Conservation (phyloP, 2,113 vertebrate genomes). For the Myodes glareolus region DNA sequence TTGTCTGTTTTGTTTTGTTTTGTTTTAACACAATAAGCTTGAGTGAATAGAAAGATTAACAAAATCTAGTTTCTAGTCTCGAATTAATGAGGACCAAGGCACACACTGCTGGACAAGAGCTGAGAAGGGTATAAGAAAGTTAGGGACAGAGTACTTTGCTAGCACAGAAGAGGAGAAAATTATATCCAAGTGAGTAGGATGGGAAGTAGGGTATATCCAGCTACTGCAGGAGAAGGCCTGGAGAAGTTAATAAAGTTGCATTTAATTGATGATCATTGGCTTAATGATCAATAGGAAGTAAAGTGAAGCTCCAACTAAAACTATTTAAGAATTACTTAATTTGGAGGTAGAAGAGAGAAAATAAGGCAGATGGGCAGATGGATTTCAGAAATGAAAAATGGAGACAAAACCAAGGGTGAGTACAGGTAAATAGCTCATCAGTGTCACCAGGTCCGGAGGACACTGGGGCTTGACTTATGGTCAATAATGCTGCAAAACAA, state of each 20-base stretch:
- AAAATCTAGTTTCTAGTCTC: not conserved
- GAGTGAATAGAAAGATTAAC: not conserved
- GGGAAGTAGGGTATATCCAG: not conserved
- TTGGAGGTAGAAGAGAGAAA: not conserved
- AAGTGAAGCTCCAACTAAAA: not conserved
- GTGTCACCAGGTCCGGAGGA: not conserved
- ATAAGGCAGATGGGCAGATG: not conserved
- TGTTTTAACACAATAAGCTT: not conserved
- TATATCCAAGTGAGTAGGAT: not conserved
- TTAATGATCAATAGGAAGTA: not conserved
- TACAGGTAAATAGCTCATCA: not conserved
- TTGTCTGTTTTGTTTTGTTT: not conserved
- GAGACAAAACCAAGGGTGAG: not conserved
- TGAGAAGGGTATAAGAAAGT: not conserved
- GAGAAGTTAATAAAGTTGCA: not conserved
- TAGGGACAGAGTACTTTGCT: not conserved
- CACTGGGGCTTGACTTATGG: not conserved
- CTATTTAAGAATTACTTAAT: not conserved
- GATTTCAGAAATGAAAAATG: not conserved
- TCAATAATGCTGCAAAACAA: not conserved
- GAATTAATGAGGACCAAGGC: not conserved
- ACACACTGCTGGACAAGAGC: not conserved
- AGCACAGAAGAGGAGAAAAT: not conserved
- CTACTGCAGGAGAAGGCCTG: not conserved
- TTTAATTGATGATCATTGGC: not conserved